Evolutionary conservation across 2,888 invertebrate genomes (phyloP).

Genomic region (Phaonia tiefii): DNA sequence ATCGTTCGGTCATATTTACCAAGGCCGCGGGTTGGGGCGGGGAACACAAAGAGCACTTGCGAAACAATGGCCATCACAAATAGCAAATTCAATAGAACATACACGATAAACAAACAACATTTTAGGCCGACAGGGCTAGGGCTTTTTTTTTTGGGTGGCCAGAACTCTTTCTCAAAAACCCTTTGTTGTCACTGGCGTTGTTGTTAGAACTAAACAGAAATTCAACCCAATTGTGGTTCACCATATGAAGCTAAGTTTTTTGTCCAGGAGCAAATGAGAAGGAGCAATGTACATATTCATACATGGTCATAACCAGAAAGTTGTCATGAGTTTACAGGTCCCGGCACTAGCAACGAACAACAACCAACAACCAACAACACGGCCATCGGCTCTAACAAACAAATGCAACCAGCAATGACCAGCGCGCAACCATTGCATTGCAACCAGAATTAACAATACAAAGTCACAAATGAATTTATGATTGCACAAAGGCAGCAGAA

Average conservation of each 20-base stretch:
- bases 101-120: constrained; percentile 49
- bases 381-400: neutral
- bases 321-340: constrained; percentile 57
- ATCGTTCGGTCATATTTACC: constrained; percentile 7
- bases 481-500: constrained; percentile 60
- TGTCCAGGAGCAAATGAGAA: neutral
- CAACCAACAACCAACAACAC: constrained; percentile 10
- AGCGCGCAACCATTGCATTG: constrained; percentile 28
- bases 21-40: neutral
- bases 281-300: constrained; percentile 1
- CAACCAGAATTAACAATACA: constrained; percentile 54
- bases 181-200: constrained; percentile 26
- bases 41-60: neutral
- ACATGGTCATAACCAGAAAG: constrained; percentile 28
- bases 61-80: constrained; percentile 49
- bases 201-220: constrained; percentile 44
- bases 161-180: constrained; percentile 19
- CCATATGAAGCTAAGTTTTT: constrained; percentile 22
- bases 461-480: constrained; percentile 75
- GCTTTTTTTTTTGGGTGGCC: neutral
- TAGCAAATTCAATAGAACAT: constrained; percentile 59
- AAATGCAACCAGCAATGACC: neutral
- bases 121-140: constrained; percentile 36
- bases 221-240: constrained; percentile 55
- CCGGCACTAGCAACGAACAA: constrained; percentile 41